phyloP scores from a whole-genome alignment of 2,797 vertebrate species.

The Sciurus vulgaris region DNA sequence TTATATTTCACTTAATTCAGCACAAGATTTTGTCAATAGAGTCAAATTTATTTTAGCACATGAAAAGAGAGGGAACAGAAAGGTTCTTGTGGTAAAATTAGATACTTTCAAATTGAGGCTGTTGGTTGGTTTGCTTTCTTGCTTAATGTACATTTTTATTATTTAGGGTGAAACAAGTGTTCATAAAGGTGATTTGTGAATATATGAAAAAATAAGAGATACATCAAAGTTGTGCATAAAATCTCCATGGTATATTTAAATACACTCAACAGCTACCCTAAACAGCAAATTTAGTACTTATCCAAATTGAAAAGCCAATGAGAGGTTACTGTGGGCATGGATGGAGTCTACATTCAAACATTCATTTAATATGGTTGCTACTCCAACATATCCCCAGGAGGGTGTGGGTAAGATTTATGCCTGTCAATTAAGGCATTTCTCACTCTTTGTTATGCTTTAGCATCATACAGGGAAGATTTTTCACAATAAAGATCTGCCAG shows the following conservation, averaged over 20 bases:
- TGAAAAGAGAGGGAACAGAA: conserved; percentile 61
- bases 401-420: conserved; percentile 24
- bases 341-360: conserved; percentile 37
- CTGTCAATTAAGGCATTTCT: conserved; percentile 21
- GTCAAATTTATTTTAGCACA: conserved; percentile 56
- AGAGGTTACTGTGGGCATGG: conserved; percentile 44
- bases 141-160: conserved; percentile 69
- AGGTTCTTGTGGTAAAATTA: conserved; percentile 60
- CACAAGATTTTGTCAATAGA: conserved; percentile 50
- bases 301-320: conserved; percentile 51
- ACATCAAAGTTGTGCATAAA: background rate
- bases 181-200: conserved; percentile 76
- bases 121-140: conserved; percentile 40
- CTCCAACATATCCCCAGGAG: background rate
- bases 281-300: conserved; percentile 67
- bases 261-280: background rate
- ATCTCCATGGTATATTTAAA: conserved; percentile 48
- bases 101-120: conserved; percentile 45
- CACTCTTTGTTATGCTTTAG: background rate
- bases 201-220: conserved; percentile 62
- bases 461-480: conserved; percentile 36
- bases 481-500: conserved; percentile 27
- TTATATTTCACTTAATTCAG: conserved; percentile 21
- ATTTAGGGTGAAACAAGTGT: conserved; percentile 30
- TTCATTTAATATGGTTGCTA: conserved; percentile 26